Percentiles rank a stretch among this genome's conserved stretches.
These are phyloP conservation scores for Esox lucius DNA, from an alignment of 2,797 vertebrate species.

Conservation along the genomic window DNA sequence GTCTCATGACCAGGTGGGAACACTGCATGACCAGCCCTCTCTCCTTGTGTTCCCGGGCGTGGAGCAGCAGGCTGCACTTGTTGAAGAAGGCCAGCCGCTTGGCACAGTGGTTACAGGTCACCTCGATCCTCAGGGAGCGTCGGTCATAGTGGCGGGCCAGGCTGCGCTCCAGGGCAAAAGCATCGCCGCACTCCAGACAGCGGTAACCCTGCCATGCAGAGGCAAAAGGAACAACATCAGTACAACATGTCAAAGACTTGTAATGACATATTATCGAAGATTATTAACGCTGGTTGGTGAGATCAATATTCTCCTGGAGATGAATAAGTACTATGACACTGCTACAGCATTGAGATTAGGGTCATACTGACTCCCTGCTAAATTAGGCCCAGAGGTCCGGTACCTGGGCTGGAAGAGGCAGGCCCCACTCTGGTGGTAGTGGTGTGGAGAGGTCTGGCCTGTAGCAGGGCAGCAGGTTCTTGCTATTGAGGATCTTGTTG, in stretches of 20 bases:
- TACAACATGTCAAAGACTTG: not conserved
- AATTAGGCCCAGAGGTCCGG: not conserved
- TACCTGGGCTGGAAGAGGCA: constrained; percentile 81
- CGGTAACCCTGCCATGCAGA: constrained; percentile 77
- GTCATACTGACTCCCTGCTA: too few species aligned
- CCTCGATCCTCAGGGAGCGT: constrained; percentile 93
- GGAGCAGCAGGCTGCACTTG: constrained; percentile 94
- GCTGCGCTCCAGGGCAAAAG: constrained; percentile 92
- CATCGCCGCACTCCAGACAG: constrained; percentile 92
- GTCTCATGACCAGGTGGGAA: constrained; percentile 94
- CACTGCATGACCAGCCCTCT: constrained; percentile 97
- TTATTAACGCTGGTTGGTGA: not conserved
- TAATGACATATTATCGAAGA: not conserved
- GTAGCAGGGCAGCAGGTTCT: constrained; percentile 91
- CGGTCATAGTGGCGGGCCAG: constrained; percentile 91
- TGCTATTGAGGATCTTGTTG: constrained; percentile 96
- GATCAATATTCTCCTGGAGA: not conserved
- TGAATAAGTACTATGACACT: too few species aligned
- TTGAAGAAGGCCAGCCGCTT: constrained; percentile 95
- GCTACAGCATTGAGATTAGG: too few species aligned
- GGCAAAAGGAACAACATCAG: not conserved
- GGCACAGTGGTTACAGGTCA: constrained; percentile 96
- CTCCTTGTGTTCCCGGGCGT: constrained; percentile 97
- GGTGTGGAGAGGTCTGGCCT: constrained; percentile 87
- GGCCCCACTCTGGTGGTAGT: constrained; percentile 79